Conservation (phyloP, 1,140 invertebrate species). For the Lucilia sericata region DNA sequence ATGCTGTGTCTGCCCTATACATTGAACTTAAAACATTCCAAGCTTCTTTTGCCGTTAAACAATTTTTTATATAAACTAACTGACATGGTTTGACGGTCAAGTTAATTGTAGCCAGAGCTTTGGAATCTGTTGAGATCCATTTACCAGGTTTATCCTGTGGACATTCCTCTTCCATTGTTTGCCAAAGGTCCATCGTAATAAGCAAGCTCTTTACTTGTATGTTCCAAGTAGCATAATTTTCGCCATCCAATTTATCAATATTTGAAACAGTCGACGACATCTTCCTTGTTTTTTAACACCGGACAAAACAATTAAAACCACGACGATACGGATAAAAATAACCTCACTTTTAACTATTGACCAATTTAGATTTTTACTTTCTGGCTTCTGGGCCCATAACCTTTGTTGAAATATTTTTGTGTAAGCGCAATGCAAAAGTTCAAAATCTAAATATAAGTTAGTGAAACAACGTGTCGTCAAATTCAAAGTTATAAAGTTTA, state of each 20-base stretch:
- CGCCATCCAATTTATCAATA: too few species aligned
- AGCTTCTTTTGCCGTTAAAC: conserved; percentile 32
- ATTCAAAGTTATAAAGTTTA: too few species aligned
- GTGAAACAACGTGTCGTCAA: too few species aligned
- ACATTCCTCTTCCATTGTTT: conserved; percentile 10
- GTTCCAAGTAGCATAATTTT: too few species aligned
- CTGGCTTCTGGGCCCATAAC: conserved; percentile 33
- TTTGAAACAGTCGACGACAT: too few species aligned
- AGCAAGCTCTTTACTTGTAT: conserved; percentile 1
- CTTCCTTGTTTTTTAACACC: too few species aligned
- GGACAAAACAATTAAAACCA: too few species aligned
- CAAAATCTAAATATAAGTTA: too few species aligned
- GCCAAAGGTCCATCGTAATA: conserved; percentile 44
- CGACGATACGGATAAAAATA: background rate
- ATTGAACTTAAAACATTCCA: conserved; percentile 31
- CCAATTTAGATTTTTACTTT: background rate
- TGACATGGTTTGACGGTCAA: conserved; percentile 43
- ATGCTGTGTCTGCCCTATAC: conserved; percentile 42
- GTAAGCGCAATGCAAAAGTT: too few species aligned
- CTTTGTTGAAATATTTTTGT: background rate
- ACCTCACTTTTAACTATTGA: conserved; percentile 19
- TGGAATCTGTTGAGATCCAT: conserved; percentile 15
- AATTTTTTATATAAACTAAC: conserved; percentile 45
- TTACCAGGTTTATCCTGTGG: background rate
- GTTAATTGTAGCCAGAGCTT: conserved; percentile 44